Evolutionary conservation across 1,140 invertebrate genomes (phyloP).

Genomic region (Drosophila pseudoobscura): DNA sequence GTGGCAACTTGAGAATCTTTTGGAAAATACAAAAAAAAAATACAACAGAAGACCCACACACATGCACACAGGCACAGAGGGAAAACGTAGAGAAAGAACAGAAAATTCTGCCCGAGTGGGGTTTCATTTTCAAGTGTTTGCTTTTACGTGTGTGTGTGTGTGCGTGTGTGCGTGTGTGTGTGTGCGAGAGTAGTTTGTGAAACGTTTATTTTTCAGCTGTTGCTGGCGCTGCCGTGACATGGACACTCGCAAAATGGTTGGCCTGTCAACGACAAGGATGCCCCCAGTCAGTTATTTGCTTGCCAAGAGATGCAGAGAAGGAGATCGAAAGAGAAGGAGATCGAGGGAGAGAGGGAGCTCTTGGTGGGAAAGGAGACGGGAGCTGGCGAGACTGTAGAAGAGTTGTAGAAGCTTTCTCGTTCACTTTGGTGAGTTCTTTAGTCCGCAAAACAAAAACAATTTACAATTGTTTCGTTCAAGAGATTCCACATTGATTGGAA

Average conservation of each 20-base stretch:
- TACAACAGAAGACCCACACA: neutral
- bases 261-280: constrained; percentile 50
- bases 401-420: neutral
- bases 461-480: constrained; percentile 30
- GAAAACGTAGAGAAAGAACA: neutral
- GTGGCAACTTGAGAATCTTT: constrained; percentile 67
- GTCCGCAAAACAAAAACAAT: constrained; percentile 11
- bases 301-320: neutral
- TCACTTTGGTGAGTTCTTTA: neutral
- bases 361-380: no score
- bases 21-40: constrained; percentile 35
- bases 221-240: constrained; percentile 38
- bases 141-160: constrained; percentile 25
- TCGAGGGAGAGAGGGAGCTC: neutral
- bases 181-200: constrained; percentile 16
- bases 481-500: constrained; percentile 34
- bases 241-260: constrained; percentile 55
- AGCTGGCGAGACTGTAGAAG: no score
- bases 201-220: constrained; percentile 66
- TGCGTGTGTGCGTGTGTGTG: constrained; percentile 12
- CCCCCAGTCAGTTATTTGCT: constrained; percentile 39
- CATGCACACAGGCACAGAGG: no score
- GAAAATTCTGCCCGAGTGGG: constrained; percentile 54
- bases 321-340: neutral
- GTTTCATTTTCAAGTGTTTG: constrained; percentile 70